Percentiles rank a stretch among this genome's conserved stretches.
phyloP scores from a whole-genome alignment of 2,888 invertebrate species.

The Ferdinandea cuprea region DNA sequence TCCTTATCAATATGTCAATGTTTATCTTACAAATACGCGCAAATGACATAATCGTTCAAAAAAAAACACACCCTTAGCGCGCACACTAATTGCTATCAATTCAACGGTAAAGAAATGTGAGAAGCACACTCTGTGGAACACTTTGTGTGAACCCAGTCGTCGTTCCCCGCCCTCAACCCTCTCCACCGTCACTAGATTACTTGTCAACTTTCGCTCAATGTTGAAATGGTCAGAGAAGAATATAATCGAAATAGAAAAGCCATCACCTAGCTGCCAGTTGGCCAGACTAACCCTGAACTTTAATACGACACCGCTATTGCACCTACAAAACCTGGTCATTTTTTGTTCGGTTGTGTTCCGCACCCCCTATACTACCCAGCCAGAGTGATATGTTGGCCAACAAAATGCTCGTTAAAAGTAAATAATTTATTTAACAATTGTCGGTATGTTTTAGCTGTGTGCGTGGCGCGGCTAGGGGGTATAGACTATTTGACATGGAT shows the following conservation, averaged over 20 bases:
- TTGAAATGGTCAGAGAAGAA: slow-evolving; percentile 19
- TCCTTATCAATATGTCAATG: slow-evolving; percentile 20
- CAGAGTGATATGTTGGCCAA: slow-evolving; percentile 44
- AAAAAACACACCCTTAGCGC: slow-evolving; percentile 38
- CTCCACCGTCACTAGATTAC: no score
- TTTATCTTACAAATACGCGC: neutral
- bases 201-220: slow-evolving; percentile 17
- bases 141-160: slow-evolving; percentile 1
- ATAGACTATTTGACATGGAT: slow-evolving; percentile 8
- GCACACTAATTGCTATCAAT: slow-evolving; percentile 33
- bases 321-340: slow-evolving; percentile 37
- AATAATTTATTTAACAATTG: slow-evolving; percentile 68
- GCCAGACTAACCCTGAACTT: slow-evolving; percentile 72
- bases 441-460: neutral
- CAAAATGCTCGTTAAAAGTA: slow-evolving; percentile 67
- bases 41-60: slow-evolving; percentile 54
- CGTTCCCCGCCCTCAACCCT: neutral
- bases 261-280: slow-evolving; percentile 34
- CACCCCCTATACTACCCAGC: neutral
- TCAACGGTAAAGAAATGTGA: neutral
- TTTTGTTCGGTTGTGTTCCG: neutral
- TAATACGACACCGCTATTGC: slow-evolving; percentile 25
- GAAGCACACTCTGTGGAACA: neutral
- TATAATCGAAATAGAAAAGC: slow-evolving; percentile 45
- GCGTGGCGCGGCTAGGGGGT: no score